Base-by-base conservation (phyloP, 2,797 vertebrate genomes). In the Pelodytes ibericus region DNA sequence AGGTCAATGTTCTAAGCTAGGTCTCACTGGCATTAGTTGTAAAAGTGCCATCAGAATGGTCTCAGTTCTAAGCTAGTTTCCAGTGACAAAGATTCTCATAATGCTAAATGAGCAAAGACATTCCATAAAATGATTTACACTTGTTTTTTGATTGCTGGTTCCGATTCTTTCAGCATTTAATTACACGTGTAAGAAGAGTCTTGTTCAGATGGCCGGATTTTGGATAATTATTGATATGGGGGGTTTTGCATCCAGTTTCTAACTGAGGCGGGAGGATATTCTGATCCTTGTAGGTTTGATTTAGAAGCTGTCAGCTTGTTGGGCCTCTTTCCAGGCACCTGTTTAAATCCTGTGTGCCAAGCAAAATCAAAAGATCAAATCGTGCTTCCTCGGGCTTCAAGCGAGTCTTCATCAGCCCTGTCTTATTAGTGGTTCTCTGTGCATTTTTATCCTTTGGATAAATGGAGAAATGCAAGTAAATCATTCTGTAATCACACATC, bases 211-310 rank as follows among this genome's bases (percentile, higher is more conserved):
- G 36, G 7, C 15, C 7, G 36, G 36, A 39, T 39, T 39, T 39
- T 39, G 36, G 7, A 18, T 57, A 57, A 60, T 56, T 51, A 41
- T 41, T 24, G 36, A 74, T 30, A 31, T 39, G 16, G 15, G 25
- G n/a, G n/a, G 18, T 24, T 51, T 58, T 65, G 26, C 18, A 59
- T 58, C 6, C 16, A 11, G 53, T 29, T 36, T 60, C 31, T 53
- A 82, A 60, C 80, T 80, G 81, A 84, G 80, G 74, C 24, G 22
- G 39, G 18, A 62, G 80, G 82, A 79, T 74, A 81, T 81, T 71
- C 74, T 31, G 77, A 70, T 60, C 81, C 58, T 25, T 80, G 72
- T 72, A 77, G 53, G 73, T 76, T 77, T 72, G 75, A 77, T 71
- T 74, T 77, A 70, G 74, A 62, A 79, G 71, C 26, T 82, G 82